Conservation (phyloP, 2,113 vertebrate species). For the Lipotes vexillifer region DNA sequence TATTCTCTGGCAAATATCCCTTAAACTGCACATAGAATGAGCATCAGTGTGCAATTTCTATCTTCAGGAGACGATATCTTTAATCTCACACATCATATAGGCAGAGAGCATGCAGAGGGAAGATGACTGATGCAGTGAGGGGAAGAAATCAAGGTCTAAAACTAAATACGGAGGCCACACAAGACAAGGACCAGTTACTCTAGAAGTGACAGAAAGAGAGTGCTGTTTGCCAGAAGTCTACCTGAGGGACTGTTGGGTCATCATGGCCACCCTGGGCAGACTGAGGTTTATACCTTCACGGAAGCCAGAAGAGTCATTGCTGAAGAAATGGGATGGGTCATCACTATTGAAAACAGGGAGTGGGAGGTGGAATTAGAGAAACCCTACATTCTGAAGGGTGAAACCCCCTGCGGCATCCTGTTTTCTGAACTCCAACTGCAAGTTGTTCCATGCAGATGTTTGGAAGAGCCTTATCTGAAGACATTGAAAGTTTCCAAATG, state of each 20-base stretch:
- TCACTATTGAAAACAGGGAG: accelerated
- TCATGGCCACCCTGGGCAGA: neutral
- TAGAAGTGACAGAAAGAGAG: neutral
- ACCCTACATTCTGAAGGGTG: neutral
- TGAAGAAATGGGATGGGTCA: neutral
- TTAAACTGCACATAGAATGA: neutral
- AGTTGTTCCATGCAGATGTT: neutral
- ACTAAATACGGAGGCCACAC: neutral
- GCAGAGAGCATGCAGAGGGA: neutral
- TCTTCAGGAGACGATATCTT: neutral
- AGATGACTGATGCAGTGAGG: accelerated
- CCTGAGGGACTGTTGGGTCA: neutral
- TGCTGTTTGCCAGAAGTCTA: neutral
- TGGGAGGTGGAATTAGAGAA: neutral
- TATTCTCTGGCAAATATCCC: neutral
- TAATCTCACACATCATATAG: neutral
- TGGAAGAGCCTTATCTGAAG: neutral
- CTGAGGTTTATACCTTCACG: neutral
- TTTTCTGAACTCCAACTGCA: neutral
- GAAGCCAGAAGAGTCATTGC: too few species aligned
- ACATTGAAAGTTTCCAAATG: neutral
- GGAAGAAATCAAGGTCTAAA: neutral
- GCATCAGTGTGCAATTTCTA: neutral
- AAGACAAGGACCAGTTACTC: neutral
- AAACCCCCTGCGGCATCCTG: accelerated